A percentile compares a stretch with the other conserved stretches of the same genome.
These are phyloP conservation scores for Caerostris darwini DNA, from an alignment of 1,140 invertebrate species.

Conservation along the genomic window DNA sequence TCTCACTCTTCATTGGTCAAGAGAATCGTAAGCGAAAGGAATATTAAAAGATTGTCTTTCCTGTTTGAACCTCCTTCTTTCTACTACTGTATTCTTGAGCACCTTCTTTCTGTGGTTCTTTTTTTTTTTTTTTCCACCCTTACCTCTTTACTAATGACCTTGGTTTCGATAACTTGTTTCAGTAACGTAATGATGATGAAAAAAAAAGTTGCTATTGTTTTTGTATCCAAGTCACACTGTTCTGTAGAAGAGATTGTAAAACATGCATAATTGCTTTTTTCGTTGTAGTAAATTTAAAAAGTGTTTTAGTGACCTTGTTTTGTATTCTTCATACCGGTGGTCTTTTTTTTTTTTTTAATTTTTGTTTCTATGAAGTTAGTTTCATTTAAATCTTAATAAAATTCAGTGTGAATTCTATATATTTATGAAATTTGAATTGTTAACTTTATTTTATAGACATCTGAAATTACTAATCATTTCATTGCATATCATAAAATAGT, in stretches of 20 bases:
- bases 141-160: background rate
- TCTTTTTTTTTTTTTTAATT: too few relatives aligned
- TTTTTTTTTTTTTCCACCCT: background rate
- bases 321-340: too few relatives aligned
- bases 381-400: too few relatives aligned
- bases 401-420: too few relatives aligned
- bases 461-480: too few relatives aligned
- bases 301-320: too few relatives aligned
- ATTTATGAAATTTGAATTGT: too few relatives aligned
- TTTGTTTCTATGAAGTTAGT: too few relatives aligned
- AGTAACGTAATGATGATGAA: background rate
- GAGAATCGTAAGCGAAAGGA: background rate
- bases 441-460: too few relatives aligned
- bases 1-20: conserved; percentile 47
- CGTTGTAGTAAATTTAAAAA: too few relatives aligned
- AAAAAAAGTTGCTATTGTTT: background rate
- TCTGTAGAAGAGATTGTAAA: background rate
- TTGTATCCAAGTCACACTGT: background rate
- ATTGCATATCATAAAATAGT: too few relatives aligned
- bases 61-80: conserved; percentile 8
- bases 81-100: background rate
- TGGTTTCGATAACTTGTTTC: background rate
- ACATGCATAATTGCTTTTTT: background rate
- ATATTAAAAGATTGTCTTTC: conserved; percentile 33
- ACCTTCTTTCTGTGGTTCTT: background rate